Conservation (phyloP, 2,888 invertebrate species). For the Nomada fabriciana region DNA sequence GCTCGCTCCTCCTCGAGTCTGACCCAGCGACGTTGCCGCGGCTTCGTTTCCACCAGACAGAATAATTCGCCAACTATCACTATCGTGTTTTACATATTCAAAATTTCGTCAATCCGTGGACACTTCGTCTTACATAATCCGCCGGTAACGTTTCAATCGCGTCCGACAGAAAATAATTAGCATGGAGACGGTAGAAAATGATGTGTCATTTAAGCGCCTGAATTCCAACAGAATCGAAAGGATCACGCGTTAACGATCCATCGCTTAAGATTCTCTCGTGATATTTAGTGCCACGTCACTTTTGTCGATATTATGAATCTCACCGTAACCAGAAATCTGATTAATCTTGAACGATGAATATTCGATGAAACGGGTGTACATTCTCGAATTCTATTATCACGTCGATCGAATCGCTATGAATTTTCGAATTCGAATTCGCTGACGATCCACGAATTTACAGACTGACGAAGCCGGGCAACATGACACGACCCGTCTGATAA, state of each 20-base stretch:
- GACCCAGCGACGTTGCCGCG: conserved; percentile 78
- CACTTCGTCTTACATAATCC: background rate
- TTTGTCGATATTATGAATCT: too few relatives aligned
- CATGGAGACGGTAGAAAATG: too few relatives aligned
- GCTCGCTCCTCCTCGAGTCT: conserved; percentile 72
- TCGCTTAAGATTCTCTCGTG: too few relatives aligned
- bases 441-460: conserved; percentile 2
- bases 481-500: conserved; percentile 75
- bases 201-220: too few relatives aligned
- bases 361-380: too few relatives aligned
- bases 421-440: background rate
- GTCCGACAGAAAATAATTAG: background rate
- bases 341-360: too few relatives aligned
- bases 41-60: conserved; percentile 69
- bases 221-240: too few relatives aligned
- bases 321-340: too few relatives aligned
- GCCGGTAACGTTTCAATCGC: background rate
- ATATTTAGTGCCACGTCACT: too few relatives aligned
- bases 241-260: too few relatives aligned
- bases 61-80: conserved; percentile 4
- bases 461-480: conserved; percentile 80
- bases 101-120: background rate
- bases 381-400: too few relatives aligned
- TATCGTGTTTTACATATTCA: background rate
- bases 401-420: background rate